Evolutionary conservation across 2,113 vertebrate genomes (phyloP).

Genomic region (Mobula hypostoma): DNA sequence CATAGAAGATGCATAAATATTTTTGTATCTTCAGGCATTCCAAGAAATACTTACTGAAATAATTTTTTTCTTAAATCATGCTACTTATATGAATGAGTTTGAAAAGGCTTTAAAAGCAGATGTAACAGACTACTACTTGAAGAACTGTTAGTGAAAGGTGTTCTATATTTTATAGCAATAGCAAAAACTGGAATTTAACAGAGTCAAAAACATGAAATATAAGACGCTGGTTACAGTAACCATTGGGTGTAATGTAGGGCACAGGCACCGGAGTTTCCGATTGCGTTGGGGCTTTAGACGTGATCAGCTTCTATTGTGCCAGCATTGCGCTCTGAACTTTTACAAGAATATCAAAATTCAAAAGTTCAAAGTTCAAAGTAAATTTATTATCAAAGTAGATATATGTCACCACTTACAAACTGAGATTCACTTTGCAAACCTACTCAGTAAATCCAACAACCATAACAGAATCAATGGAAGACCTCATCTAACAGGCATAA

Average conservation of each 20-base stretch:
- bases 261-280: neutral
- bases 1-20: slow-evolving; percentile 5
- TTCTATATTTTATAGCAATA: neutral
- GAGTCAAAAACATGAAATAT: neutral
- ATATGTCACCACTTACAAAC: no score
- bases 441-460: no score
- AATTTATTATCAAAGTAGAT: no score
- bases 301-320: neutral
- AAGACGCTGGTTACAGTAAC: neutral
- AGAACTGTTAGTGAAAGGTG: neutral
- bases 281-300: neutral
- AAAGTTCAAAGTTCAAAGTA: no score
- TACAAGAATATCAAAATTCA: neutral
- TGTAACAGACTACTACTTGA: neutral
- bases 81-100: neutral
- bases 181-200: neutral
- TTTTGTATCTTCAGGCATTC: neutral
- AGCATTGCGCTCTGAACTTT: neutral
- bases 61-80: neutral
- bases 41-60: neutral
- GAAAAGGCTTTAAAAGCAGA: neutral
- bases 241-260: neutral
- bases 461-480: no score
- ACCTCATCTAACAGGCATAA: no score
- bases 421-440: no score